phyloP scores from a whole-genome alignment of 2,797 vertebrate genomes.

The Peromyscus melanophrys region DNA sequence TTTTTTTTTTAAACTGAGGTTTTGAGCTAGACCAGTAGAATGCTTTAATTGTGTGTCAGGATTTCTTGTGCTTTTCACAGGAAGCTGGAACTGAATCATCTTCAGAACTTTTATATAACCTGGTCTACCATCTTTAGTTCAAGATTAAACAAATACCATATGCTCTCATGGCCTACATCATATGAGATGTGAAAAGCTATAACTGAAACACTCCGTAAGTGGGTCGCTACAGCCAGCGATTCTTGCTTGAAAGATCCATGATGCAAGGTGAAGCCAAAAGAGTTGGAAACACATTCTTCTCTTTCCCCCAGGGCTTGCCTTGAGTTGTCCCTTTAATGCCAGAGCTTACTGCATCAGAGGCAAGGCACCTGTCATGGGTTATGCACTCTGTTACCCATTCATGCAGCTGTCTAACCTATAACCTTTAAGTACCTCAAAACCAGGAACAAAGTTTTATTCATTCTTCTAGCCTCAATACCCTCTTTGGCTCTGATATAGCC shows the following conservation, averaged over 20 bases:
- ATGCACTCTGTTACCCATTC: neutral
- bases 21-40: slow-evolving; percentile 58
- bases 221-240: slow-evolving; percentile 15
- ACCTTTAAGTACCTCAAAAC: neutral
- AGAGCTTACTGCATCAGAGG: slow-evolving; percentile 11
- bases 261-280: slow-evolving; percentile 32
- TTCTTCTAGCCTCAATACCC: neutral
- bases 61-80: slow-evolving; percentile 60
- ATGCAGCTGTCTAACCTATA: neutral
- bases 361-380: neutral
- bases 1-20: neutral
- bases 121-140: slow-evolving; percentile 48
- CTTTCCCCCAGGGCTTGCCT: neutral
- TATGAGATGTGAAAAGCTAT: slow-evolving; percentile 2
- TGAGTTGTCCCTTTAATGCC: neutral
- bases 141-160: slow-evolving; percentile 53
- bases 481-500: neutral
- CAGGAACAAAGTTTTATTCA: neutral
- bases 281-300: slow-evolving; percentile 19
- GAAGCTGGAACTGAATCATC: slow-evolving; percentile 64
- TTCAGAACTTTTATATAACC: slow-evolving; percentile 64
- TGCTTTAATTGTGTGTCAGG: slow-evolving; percentile 66
- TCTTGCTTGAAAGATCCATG: slow-evolving; percentile 26
- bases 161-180: neutral
- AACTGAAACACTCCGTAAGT: neutral